Base-by-base conservation (phyloP, 2,888 invertebrate species). In the Patella caerulea region DNA sequence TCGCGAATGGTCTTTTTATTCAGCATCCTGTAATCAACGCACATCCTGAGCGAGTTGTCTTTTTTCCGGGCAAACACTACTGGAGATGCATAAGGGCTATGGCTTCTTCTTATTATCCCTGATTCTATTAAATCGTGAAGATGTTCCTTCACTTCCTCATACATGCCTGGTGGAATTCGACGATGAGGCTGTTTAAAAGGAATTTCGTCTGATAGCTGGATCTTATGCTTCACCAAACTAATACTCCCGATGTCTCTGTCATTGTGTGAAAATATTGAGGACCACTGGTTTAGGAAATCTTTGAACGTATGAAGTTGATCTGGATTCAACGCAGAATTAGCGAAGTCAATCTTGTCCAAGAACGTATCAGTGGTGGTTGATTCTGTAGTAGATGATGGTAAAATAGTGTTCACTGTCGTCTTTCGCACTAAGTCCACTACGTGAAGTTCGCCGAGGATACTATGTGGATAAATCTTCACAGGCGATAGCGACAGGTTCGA, bases 141-240 rank as follows among this genome's bases (percentile, higher is more conserved):
- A 19, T 71, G 34, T 14, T 71, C 19, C 34, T 34, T 71, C 24
- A 71, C 71, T 71, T 71, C 71, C 71, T 71, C 71, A 29, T 29
- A 29, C 14, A 19, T 15, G n/a, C 17, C 14, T 29, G 71, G 71
- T 29, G 71, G 29, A 71, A 71, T 71, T 71, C 71, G 24, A 17
- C 71, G 14, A 24, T 24, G 71, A 17, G 29, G 71, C 14, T 17
- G 14, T 65, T 79, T 77, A 34, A 79, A 71, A 34, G 34, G 34
- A 34, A 34, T 34, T 34, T 34, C 34, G 56, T 56, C 56, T 56
- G 56, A 56, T 56, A 56, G 56, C 56, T 56, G 56, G 56, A 56
- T 56, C 56, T 56, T 56, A 56, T 56, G 56, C 56, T 56, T 56
- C 55, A 55, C 55, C 17, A 56, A 17, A 56, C 56, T 56, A 17